phyloP scores from a whole-genome alignment of 2,888 invertebrate species.

The Sinopyrophorus schimmeli region DNA sequence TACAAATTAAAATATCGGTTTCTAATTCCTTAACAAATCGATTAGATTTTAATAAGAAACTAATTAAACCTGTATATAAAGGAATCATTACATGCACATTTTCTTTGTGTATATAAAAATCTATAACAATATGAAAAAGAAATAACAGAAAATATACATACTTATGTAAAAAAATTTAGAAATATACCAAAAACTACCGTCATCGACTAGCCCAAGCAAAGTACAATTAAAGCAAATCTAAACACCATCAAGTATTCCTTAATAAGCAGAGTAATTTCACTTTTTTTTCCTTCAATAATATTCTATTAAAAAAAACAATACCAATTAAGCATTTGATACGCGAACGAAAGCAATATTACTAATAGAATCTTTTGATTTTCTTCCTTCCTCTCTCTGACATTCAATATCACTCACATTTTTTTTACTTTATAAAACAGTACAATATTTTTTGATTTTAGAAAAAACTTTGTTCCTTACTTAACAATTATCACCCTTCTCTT shows the following conservation, averaged over 20 bases:
- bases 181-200: constrained; percentile 26
- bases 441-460: too few species aligned
- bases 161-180: constrained; percentile 18
- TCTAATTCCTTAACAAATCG: too few species aligned
- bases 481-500: too few species aligned
- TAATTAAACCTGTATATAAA: too few species aligned
- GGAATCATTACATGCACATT: too few species aligned
- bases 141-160: constrained; percentile 15
- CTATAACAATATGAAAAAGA: constrained; percentile 1
- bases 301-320: constrained; percentile 29
- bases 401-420: too few species aligned
- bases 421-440: too few species aligned
- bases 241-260: constrained; percentile 29
- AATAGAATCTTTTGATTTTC: constrained; percentile 16
- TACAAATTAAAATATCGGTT: too few species aligned
- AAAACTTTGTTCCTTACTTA: too few species aligned
- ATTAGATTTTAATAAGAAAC: too few species aligned
- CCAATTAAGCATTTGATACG: constrained; percentile 25
- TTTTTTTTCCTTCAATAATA: constrained; percentile 7
- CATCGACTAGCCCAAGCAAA: constrained; percentile 42
- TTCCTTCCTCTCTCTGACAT: too few species aligned
- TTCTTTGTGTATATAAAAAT: too few species aligned
- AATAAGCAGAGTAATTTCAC: constrained; percentile 3
- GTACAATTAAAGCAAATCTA: constrained; percentile 38
- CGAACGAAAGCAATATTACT: constrained; percentile 28